These are phyloP conservation scores for Pseudopleuronectes americanus DNA, from an alignment of 2,797 vertebrate genomes.

Conservation along the genomic window DNA sequence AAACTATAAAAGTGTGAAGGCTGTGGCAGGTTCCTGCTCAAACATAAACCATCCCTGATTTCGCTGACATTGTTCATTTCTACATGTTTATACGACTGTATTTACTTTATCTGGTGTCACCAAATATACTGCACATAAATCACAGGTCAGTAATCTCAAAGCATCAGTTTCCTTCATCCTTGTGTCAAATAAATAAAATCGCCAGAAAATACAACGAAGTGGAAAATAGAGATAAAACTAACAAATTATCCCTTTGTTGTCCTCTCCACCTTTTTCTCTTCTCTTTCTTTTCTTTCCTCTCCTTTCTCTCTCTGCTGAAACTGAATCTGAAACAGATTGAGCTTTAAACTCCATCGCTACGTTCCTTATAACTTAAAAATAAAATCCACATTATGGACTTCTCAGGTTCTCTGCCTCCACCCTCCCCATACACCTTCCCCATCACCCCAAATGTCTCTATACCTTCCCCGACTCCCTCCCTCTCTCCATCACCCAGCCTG, in stretches of 20 bases:
- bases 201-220: constrained; percentile 5
- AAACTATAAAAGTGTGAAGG: constrained; percentile 61
- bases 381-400: constrained; percentile 74
- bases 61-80: constrained; percentile 62
- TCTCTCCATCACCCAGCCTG: constrained; percentile 82
- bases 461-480: constrained; percentile 75
- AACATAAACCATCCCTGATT: constrained; percentile 58
- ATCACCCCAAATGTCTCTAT: constrained; percentile 74
- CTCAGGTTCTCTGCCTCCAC: constrained; percentile 70
- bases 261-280: constrained; percentile 19
- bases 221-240: constrained; percentile 32
- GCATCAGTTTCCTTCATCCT: constrained; percentile 3
- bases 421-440: constrained; percentile 72
- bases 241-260: constrained; percentile 43
- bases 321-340: constrained; percentile 23
- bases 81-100: constrained; percentile 62
- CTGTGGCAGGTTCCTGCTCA: constrained; percentile 50
- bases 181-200: constrained; percentile 26
- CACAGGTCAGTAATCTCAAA: not conserved
- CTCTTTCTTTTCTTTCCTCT: constrained; percentile 6
- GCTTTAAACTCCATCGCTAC: constrained; percentile 10
- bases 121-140: constrained; percentile 31
- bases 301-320: constrained; percentile 13
- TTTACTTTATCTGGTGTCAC: constrained; percentile 52
- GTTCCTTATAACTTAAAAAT: constrained; percentile 1